phyloP scores from a whole-genome alignment of 35 echinoderm and acorn worm genomes.

The Lytechinus pictus region DNA sequence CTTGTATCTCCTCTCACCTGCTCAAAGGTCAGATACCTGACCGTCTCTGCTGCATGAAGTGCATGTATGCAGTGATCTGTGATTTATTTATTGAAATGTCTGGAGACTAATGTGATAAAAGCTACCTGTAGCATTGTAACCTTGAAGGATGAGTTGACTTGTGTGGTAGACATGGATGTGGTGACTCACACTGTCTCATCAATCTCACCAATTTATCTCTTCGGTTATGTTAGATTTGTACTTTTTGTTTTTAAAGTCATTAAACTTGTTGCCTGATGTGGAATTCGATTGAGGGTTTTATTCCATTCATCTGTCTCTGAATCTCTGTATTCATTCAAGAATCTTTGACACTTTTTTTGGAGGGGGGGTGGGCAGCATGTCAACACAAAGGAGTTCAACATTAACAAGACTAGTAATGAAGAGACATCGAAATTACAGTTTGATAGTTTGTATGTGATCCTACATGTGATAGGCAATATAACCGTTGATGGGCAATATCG shows the following conservation, averaged over 20 bases:
- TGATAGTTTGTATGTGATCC: too few species aligned
- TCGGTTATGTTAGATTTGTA: not conserved
- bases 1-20: not conserved
- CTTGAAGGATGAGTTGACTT: not conserved
- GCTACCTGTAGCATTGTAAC: not conserved
- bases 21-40: not conserved
- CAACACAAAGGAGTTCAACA: not conserved
- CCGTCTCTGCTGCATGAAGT: not conserved
- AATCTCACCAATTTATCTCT: not conserved
- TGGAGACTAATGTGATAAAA: not conserved
- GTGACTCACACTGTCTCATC: conserved; percentile 8
- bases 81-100: conserved; percentile 6
- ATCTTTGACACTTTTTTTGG: not conserved
- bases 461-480: too few species aligned
- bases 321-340: not conserved
- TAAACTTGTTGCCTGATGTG: not conserved
- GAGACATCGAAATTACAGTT: too few species aligned
- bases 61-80: not conserved
- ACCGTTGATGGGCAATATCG: not conserved
- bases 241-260: not conserved
- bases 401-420: too few species aligned
- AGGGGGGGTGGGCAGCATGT: not conserved
- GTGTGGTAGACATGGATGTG: not conserved
- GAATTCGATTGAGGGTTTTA: not conserved
- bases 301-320: not conserved